These are phyloP conservation scores for Vanessa cardui DNA, from an alignment of 2,888 invertebrate species.

Conservation along the genomic window DNA sequence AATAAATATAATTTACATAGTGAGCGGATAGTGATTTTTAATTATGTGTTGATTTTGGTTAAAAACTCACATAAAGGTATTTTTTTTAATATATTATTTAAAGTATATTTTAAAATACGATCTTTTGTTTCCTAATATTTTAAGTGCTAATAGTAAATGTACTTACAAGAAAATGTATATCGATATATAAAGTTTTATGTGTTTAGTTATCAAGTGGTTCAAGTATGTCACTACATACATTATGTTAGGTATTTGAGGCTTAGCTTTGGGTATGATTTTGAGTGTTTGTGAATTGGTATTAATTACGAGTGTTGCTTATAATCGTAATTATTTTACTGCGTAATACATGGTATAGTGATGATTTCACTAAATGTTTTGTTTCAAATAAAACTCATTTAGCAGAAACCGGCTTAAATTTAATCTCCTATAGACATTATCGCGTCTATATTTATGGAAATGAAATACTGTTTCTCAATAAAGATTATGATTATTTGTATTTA, in stretches of 20 bases:
- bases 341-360: not conserved
- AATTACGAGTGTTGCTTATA: not conserved
- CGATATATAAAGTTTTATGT: not conserved
- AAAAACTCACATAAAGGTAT: not conserved
- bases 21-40: constrained; percentile 9
- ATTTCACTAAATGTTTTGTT: too few relatives aligned
- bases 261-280: not conserved
- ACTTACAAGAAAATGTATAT: not conserved
- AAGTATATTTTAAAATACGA: not conserved
- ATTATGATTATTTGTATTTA: too few relatives aligned
- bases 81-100: not conserved
- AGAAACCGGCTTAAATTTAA: too few relatives aligned
- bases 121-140: not conserved
- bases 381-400: too few relatives aligned
- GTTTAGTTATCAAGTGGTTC: not conserved
- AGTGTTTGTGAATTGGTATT: not conserved
- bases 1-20: constrained; percentile 18
- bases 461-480: too few relatives aligned
- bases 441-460: too few relatives aligned
- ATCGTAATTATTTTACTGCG: not conserved
- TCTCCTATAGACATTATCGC: too few relatives aligned
- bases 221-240: not conserved
- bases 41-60: constrained; percentile 8
- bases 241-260: not conserved
- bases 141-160: not conserved